These are phyloP conservation scores for Lipotes vexillifer DNA, from an alignment of 2,113 vertebrate species.

Conservation along the genomic window DNA sequence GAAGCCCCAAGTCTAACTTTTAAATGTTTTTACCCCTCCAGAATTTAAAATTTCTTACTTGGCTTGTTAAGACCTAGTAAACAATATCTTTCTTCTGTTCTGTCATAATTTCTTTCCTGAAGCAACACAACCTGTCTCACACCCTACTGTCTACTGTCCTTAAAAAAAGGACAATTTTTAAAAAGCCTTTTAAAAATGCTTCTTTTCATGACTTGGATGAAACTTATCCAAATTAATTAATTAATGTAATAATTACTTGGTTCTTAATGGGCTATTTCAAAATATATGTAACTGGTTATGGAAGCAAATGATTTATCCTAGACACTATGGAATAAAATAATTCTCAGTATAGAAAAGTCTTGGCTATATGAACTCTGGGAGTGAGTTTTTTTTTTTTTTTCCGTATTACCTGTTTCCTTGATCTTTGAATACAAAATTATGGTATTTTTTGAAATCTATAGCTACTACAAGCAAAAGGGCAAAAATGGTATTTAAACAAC, in stretches of 20 bases:
- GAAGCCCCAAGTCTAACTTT: neutral
- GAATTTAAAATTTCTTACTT: conserved; percentile 20
- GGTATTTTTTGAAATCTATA: neutral
- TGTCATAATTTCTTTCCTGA: neutral
- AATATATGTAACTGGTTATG: neutral
- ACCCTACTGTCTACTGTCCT: neutral
- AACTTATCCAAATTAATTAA: neutral
- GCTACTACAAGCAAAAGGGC: neutral
- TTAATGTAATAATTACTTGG: neutral
- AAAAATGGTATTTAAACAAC: neutral
- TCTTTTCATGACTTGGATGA: neutral
- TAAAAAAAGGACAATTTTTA: neutral
- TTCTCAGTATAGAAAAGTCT: neutral
- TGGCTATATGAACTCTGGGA: neutral
- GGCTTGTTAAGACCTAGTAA: neutral
- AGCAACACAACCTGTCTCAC: neutral
- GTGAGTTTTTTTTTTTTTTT: neutral
- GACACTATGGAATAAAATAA: neutral
- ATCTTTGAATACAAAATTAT: neutral
- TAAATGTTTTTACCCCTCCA: neutral
- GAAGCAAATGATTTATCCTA: neutral
- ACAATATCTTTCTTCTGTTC: neutral
- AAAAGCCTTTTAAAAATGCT: neutral
- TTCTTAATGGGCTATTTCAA: neutral
- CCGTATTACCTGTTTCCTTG: neutral